Evolutionary conservation across 2,797 vertebrate genomes (phyloP).

Genomic region (Myotis findleyi): DNA sequence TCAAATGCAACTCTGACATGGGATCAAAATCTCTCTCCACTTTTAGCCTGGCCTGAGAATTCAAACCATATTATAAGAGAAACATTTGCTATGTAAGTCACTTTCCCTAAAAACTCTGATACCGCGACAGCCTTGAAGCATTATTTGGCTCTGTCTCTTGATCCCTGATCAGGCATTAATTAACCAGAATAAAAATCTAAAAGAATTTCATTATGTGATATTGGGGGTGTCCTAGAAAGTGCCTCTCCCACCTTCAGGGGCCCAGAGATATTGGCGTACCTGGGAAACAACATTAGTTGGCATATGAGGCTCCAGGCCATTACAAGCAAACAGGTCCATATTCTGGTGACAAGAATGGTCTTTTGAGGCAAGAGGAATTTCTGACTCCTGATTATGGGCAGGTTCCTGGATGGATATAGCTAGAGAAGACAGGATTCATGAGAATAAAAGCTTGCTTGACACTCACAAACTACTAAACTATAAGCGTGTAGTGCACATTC

Average conservation of each 20-base stretch:
- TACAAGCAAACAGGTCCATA: constrained; percentile 22
- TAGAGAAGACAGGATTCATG: constrained; percentile 27
- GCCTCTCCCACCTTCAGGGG: not conserved
- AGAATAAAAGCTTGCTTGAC: not conserved
- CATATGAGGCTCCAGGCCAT: not conserved
- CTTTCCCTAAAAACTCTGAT: not conserved
- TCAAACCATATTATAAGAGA: not conserved
- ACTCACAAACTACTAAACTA: not conserved
- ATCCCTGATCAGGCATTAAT: not conserved
- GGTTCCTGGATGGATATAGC: constrained; percentile 17
- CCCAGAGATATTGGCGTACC: constrained; percentile 50
- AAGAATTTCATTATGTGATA: not conserved
- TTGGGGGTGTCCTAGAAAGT: not conserved
- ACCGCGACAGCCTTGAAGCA: not conserved
- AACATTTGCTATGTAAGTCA: not conserved
- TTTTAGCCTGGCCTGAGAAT: not conserved
- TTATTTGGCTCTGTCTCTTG: not conserved
- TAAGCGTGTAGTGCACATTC: not conserved
- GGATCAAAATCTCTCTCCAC: not conserved
- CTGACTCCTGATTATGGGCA: constrained; percentile 32
- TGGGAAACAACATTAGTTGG: constrained; percentile 21
- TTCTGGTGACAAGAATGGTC: constrained; percentile 35
- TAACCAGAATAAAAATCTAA: not conserved
- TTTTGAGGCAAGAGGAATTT: constrained; percentile 40
- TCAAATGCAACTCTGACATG: not conserved